Evolutionary conservation across 2,113 vertebrate genomes (phyloP).

Genomic region (Daubentonia madagascariensis): DNA sequence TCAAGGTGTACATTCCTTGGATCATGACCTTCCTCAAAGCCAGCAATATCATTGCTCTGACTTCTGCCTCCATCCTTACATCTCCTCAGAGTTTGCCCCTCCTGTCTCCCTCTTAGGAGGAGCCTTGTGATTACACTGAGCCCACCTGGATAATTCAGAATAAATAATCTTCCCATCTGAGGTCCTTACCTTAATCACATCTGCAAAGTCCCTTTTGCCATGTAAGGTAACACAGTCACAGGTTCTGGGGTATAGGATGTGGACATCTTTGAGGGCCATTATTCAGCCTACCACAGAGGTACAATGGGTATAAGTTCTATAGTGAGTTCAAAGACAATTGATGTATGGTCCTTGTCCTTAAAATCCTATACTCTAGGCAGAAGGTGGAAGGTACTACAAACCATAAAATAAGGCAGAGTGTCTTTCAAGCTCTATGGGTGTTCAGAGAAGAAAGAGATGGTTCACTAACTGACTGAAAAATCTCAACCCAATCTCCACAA

Average conservation of each 20-base stretch:
- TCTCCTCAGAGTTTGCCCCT: neutral
- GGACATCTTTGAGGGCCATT: neutral
- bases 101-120: neutral
- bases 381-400: neutral
- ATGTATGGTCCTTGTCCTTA: neutral
- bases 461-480: neutral
- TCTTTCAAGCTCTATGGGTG: neutral
- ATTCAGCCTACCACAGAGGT: neutral
- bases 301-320: neutral
- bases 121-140: neutral
- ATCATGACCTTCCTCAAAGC: neutral
- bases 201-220: neutral
- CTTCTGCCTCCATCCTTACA: neutral
- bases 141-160: neutral
- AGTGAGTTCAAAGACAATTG: neutral
- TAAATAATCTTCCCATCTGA: neutral
- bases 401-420: neutral
- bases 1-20: neutral
- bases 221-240: neutral
- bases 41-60: neutral
- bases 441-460: neutral
- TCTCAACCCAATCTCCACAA: neutral
- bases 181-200: neutral
- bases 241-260: neutral
- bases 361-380: neutral